Evolutionary conservation across 2,888 invertebrate genomes (phyloP).

Genomic region (Tipula unca): DNA sequence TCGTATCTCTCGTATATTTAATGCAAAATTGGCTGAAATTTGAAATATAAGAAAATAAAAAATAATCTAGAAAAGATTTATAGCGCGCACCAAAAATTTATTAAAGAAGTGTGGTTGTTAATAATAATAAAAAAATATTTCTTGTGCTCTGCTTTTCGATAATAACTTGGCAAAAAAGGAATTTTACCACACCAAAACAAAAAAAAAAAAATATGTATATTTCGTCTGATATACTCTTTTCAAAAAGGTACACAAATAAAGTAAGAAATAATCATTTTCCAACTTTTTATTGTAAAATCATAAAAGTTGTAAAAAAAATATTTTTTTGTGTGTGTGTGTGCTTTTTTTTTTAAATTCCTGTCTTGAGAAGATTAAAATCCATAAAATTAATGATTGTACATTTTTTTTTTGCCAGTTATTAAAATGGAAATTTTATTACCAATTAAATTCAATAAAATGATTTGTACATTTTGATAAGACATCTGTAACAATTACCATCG

Average conservation of each 20-base stretch:
- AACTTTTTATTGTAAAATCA: not conserved
- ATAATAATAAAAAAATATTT: not conserved
- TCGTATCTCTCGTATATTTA: not conserved
- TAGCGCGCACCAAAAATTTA: not conserved
- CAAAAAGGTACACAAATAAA: not conserved
- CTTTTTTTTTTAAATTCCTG: not conserved
- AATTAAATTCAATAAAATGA: not conserved
- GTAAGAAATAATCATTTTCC: not conserved
- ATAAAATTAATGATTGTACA: not conserved
- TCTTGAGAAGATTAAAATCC: not conserved
- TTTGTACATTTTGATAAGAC: not conserved
- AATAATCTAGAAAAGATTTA: not conserved
- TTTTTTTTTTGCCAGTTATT: not conserved
- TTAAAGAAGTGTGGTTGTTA: constrained; percentile 3
- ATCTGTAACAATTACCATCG: not conserved
- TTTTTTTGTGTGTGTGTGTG: not conserved
- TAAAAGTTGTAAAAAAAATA: not conserved
- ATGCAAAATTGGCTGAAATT: constrained; percentile 4
- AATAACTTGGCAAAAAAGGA: not conserved
- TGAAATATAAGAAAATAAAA: not conserved
- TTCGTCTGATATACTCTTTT: not conserved
- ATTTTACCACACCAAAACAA: not conserved
- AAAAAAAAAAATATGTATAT: not conserved
- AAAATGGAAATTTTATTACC: not conserved
- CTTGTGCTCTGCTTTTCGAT: not conserved